These are phyloP conservation scores for Scomberomorus guttatus DNA, from an alignment of 2,797 vertebrate genomes.

Conservation along the genomic window DNA sequence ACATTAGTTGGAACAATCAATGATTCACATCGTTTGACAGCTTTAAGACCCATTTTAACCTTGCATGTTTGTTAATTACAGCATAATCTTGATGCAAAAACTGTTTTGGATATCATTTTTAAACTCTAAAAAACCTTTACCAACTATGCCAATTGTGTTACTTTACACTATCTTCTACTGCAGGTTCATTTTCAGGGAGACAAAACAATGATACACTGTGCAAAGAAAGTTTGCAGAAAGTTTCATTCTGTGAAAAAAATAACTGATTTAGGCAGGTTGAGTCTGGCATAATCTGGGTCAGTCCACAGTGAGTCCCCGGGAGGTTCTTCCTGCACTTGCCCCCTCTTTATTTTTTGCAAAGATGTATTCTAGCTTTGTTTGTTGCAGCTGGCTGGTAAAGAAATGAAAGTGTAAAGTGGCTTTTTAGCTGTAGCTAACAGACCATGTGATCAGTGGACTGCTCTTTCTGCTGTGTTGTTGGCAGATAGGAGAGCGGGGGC, in stretches of 20 bases:
- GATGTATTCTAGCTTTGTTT: neutral
- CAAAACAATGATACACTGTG: neutral
- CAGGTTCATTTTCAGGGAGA: neutral
- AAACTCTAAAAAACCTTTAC: neutral
- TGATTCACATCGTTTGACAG: neutral
- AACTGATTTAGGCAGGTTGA: neutral
- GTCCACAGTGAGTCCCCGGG: neutral
- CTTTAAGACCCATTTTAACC: neutral
- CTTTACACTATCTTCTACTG: neutral
- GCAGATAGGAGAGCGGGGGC: constrained; percentile 86
- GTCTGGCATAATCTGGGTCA: neutral
- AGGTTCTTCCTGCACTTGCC: neutral
- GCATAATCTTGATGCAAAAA: neutral
- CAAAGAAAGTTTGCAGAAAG: too few relatives aligned
- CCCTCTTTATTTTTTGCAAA: too few relatives aligned
- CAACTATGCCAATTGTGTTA: neutral
- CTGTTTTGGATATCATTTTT: too few relatives aligned
- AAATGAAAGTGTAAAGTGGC: neutral
- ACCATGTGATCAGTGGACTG: neutral
- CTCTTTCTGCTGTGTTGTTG: constrained; percentile 34
- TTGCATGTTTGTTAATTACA: neutral
- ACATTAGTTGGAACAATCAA: neutral
- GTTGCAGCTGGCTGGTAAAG: neutral
- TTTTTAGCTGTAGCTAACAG: neutral
- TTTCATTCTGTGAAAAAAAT: too few relatives aligned